Conservation (phyloP, 35 echinoderm and acorn worm species). For the Amphiura filiformis region DNA sequence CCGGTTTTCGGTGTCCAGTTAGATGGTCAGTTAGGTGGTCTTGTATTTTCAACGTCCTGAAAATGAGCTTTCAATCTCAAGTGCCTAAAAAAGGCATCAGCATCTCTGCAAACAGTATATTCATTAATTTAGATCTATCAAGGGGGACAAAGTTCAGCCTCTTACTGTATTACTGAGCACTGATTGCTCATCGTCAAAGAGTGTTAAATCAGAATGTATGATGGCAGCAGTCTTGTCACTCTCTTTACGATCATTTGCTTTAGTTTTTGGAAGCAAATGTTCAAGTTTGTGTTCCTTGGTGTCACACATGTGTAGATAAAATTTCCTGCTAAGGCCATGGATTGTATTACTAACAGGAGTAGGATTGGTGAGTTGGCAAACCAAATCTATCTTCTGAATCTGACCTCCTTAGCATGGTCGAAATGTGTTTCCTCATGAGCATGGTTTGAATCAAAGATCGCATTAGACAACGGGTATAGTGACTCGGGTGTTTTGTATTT, state of each 20-base stretch:
- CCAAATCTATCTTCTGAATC: background rate
- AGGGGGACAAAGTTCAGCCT: conserved; percentile 12
- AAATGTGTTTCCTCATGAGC: background rate
- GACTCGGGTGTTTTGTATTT: no score
- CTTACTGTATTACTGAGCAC: no score
- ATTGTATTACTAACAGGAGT: background rate
- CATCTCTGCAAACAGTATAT: background rate
- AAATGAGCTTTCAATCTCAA: background rate
- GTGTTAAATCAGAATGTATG: background rate
- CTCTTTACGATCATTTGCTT: background rate
- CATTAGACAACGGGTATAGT: no score
- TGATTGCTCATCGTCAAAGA: background rate
- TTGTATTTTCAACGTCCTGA: background rate
- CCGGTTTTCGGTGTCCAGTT: background rate
- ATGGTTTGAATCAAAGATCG: background rate
- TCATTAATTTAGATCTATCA: background rate
- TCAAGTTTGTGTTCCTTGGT: background rate
- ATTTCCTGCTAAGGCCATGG: background rate
- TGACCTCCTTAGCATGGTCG: background rate
- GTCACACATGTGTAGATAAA: background rate
- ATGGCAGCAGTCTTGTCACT: background rate
- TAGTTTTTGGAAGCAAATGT: background rate
- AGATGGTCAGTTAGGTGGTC: background rate
- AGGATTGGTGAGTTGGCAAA: background rate
- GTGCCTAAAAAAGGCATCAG: background rate